Evolutionary conservation across 2,113 vertebrate species (phyloP).

Genomic region (Miniopterus natalensis): DNA sequence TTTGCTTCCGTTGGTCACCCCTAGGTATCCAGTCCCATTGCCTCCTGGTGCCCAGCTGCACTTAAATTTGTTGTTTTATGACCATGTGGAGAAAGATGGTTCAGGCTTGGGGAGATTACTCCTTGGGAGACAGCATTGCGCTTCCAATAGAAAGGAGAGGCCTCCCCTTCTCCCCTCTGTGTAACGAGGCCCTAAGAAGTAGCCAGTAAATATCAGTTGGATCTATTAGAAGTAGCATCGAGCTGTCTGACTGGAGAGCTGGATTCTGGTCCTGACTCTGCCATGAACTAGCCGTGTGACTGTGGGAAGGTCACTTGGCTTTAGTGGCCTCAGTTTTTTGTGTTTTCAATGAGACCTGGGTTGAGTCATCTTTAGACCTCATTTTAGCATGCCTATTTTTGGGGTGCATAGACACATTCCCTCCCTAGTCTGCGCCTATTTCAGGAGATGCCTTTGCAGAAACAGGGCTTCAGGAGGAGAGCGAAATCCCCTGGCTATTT

Average conservation of each 20-base stretch:
- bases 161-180: neutral
- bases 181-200: neutral
- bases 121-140: neutral
- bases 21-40: neutral
- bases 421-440: neutral
- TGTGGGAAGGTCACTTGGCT: neutral
- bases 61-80: slow-evolving; percentile 42
- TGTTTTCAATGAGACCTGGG: neutral
- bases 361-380: neutral
- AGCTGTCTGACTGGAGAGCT: neutral
- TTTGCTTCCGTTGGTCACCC: slow-evolving; percentile 61
- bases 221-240: neutral
- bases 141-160: neutral
- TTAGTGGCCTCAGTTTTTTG: neutral
- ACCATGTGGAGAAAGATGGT: slow-evolving; percentile 31
- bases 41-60: slow-evolving; percentile 5
- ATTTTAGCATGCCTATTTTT: neutral
- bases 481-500: neutral
- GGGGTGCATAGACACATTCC: neutral
- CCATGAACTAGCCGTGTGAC: neutral
- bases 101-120: neutral
- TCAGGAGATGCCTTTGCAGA: neutral
- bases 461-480: neutral
- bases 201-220: neutral
- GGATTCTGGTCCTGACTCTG: neutral